Conservation (phyloP, 2,113 vertebrate genomes). For the Phodopus roborovskii region DNA sequence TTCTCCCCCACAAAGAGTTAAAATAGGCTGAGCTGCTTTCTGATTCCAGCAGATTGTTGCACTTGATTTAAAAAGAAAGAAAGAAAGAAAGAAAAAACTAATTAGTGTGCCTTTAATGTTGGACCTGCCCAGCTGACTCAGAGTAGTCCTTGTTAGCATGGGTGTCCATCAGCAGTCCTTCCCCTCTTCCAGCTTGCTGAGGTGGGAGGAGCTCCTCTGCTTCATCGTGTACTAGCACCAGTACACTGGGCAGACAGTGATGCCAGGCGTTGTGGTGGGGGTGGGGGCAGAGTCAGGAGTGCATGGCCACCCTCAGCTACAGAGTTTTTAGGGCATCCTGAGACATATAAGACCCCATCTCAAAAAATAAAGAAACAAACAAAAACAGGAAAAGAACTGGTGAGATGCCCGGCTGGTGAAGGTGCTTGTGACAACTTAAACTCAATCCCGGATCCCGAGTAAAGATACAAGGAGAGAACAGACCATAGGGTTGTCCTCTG, state of each 20-base stretch:
- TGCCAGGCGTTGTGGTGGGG: not conserved
- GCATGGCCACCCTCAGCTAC: not conserved
- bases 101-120: conserved; percentile 71
- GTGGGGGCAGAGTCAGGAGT: not conserved
- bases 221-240: not conserved
- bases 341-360: not conserved
- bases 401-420: not conserved
- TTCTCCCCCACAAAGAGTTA: conserved; percentile 42
- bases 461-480: not conserved
- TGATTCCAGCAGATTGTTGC: conserved; percentile 66
- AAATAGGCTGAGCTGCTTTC: conserved; percentile 8
- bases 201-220: accelerated
- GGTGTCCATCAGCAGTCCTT: not conserved
- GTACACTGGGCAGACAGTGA: not conserved
- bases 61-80: conserved; percentile 70
- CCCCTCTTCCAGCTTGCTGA: not conserved
- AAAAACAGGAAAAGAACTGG: not conserved
- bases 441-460: not conserved
- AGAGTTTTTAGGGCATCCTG: not conserved
- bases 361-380: not conserved
- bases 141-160: conserved; percentile 10
- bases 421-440: not conserved
- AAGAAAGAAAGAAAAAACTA: no score
- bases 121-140: conserved; percentile 55
- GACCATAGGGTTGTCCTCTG: not conserved